A percentile compares a stretch with the other conserved stretches of the same genome.
Conservation (phyloP, 1,140 invertebrate genomes). For the Caerostris extrusa region DNA sequence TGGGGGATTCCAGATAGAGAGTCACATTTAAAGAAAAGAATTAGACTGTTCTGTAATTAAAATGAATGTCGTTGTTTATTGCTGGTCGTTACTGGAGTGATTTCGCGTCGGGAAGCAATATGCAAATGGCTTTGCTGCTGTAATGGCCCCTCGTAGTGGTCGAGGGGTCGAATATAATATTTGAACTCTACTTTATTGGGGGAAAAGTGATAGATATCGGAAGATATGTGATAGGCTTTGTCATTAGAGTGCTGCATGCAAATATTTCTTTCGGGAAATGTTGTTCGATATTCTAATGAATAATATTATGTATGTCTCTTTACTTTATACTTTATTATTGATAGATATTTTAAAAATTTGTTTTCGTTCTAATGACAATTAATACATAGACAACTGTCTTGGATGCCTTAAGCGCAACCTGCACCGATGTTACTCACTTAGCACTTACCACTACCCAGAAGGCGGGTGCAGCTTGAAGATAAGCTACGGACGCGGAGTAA, state of each 20-base stretch:
- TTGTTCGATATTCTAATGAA: too few species aligned
- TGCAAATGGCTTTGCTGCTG: constrained; percentile 51
- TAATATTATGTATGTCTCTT: too few species aligned
- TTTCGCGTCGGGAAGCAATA: constrained; percentile 19
- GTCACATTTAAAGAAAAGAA: constrained; percentile 66
- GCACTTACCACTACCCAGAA: too few species aligned
- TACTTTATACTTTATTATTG: too few species aligned
- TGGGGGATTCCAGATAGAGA: not conserved
- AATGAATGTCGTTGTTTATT: constrained; percentile 74
- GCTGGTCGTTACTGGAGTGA: constrained; percentile 53
- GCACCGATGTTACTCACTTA: too few species aligned
- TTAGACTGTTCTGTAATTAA: constrained; percentile 76
- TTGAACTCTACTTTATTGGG: constrained; percentile 6
- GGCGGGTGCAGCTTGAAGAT: too few species aligned
- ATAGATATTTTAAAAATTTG: too few species aligned
- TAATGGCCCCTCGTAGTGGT: constrained; percentile 27
- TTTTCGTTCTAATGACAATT: too few species aligned
- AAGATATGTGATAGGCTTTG: not conserved
- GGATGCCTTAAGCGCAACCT: too few species aligned
- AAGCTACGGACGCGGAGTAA: too few species aligned
- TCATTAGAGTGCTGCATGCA: not conserved
- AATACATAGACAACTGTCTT: too few species aligned
- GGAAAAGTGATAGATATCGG: constrained; percentile 5
- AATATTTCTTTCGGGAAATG: not conserved
- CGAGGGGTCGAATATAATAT: constrained; percentile 35